These are phyloP conservation scores for Meles meles DNA, from an alignment of 2,113 vertebrate species.

Conservation along the genomic window DNA sequence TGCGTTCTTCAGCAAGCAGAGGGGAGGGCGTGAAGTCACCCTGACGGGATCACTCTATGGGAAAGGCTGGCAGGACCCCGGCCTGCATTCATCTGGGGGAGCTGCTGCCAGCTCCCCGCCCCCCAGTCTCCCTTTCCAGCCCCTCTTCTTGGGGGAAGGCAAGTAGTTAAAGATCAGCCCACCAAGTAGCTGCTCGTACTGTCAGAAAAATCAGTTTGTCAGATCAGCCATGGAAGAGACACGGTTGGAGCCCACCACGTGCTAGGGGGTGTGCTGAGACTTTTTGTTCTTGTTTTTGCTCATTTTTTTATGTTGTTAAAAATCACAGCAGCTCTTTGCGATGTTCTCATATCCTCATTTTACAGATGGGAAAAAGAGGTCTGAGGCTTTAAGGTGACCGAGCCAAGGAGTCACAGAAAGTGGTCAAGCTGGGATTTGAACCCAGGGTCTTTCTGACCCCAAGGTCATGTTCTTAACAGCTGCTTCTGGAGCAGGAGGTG, in stretches of 20 bases:
- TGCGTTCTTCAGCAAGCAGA: no score
- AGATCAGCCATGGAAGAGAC: background rate
- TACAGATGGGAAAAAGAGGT: background rate
- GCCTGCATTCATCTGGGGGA: background rate
- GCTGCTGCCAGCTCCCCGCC: accelerated
- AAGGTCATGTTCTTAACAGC: background rate
- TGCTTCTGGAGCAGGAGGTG: background rate
- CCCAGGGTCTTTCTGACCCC: background rate
- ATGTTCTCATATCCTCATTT: background rate
- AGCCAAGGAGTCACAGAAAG: background rate
- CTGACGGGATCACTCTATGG: background rate
- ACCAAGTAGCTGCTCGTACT: background rate
- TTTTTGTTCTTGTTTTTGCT: background rate
- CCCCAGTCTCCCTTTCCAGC: background rate
- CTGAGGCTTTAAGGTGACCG: background rate
- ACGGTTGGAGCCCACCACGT: accelerated
- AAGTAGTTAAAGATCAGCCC: background rate
- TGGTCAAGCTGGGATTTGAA: background rate
- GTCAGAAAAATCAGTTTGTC: background rate
- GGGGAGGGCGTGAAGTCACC: background rate
- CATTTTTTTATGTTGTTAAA: background rate
- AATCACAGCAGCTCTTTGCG: background rate
- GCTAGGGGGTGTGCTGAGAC: background rate
- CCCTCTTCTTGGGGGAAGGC: background rate
- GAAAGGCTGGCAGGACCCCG: background rate